These are phyloP conservation scores for Trileptium ribeirensis DNA, from an alignment of 2,888 invertebrate species.

Conservation along the genomic window DNA sequence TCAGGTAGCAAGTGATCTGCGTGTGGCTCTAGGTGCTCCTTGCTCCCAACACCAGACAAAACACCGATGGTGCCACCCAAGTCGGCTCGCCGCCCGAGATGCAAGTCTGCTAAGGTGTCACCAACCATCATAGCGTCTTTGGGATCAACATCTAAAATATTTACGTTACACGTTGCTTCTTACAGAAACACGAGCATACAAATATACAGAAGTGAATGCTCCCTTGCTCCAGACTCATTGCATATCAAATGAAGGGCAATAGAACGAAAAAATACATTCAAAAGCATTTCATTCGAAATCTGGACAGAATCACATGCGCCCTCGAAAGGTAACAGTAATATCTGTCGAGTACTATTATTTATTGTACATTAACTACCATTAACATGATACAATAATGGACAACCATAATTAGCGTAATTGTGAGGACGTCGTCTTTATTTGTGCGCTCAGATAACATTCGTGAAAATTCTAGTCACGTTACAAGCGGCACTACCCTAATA, in stretches of 20 bases:
- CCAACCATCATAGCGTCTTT: conserved; percentile 54
- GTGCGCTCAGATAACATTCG: too few relatives aligned
- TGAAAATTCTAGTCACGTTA: too few relatives aligned
- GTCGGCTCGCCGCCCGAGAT: conserved; percentile 53
- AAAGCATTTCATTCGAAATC: too few relatives aligned
- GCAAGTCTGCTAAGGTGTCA: conserved; percentile 55
- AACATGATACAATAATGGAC: too few relatives aligned
- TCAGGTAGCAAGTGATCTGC: conserved; percentile 42
- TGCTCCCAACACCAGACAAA: conserved; percentile 49
- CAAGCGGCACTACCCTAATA: too few relatives aligned
- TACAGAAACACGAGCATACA: conserved; percentile 33
- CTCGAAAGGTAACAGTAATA: too few relatives aligned
- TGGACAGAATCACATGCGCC: too few relatives aligned
- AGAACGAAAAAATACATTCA: neutral
- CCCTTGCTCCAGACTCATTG: neutral
- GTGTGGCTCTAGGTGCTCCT: conserved; percentile 36
- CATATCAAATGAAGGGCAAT: neutral
- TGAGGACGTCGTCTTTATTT: too few relatives aligned
- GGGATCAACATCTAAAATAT: conserved; percentile 5
- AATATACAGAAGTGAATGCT: neutral
- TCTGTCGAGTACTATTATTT: too few relatives aligned
- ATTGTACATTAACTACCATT: too few relatives aligned
- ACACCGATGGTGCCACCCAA: conserved; percentile 54
- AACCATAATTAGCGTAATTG: too few relatives aligned
- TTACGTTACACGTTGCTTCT: conserved; percentile 23